Conservation (phyloP, 2,888 invertebrate species). For the Nemotelus pantherinus region DNA sequence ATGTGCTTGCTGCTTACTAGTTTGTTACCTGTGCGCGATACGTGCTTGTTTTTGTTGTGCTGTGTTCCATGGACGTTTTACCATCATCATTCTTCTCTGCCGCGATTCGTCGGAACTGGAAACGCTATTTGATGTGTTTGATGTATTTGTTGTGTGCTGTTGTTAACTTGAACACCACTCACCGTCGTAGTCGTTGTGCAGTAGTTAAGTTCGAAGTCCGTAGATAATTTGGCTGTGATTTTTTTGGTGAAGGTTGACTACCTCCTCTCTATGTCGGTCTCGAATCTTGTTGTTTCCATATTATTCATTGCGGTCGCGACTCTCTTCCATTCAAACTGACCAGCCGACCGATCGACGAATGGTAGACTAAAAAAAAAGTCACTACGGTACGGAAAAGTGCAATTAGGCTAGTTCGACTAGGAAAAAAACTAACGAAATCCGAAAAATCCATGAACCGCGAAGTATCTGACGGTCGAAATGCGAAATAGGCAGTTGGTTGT, state of each 20-base stretch:
- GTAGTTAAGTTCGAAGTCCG: background rate
- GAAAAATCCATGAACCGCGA: slow-evolving; percentile 39
- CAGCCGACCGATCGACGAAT: background rate
- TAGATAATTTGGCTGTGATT: slow-evolving; percentile 19
- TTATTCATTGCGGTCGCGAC: background rate
- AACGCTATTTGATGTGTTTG: background rate
- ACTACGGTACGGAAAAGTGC: background rate
- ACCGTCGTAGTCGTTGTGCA: too few species aligned
- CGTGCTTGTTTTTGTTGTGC: too few species aligned
- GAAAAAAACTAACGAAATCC: background rate
- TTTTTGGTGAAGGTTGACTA: slow-evolving; percentile 18
- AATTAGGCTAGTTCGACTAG: slow-evolving; percentile 2
- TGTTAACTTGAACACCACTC: background rate
- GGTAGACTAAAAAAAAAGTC: background rate
- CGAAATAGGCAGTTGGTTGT: background rate
- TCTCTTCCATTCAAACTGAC: too few species aligned
- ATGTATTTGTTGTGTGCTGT: background rate
- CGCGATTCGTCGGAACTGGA: slow-evolving; percentile 1
- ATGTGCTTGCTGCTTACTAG: background rate
- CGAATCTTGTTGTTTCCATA: background rate
- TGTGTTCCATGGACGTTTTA: slow-evolving; percentile 5
- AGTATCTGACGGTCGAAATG: slow-evolving; percentile 5
- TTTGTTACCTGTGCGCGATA: too few species aligned
- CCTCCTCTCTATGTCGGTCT: background rate
- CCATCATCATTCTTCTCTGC: slow-evolving; percentile 18